Base-by-base conservation (phyloP, 1,140 invertebrate species). In the Anthonomus grandis region DNA sequence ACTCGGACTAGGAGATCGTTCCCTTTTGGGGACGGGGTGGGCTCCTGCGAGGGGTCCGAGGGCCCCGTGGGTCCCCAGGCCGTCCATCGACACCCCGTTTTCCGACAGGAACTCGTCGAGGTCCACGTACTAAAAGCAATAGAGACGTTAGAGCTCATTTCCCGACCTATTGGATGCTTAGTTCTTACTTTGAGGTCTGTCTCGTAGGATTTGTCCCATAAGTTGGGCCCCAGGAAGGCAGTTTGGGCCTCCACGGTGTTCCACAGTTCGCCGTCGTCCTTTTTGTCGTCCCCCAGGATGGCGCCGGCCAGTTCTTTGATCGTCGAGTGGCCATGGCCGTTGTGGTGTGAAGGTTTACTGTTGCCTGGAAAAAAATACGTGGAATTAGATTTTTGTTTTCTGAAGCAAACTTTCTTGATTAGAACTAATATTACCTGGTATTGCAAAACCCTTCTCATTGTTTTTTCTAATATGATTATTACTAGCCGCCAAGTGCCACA, bases 21-120 rank as follows among this genome's bases (percentile, higher is more conserved):
- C 88, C 65, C 88, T 80, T 74, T 91, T 91, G 62, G 78, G 81
- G 73, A 75, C 74, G 67, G 55, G 75, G 74, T 74, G 82, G 70
- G 72, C 78, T 76, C 64, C 82, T 71, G 54, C 77, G 77, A 63
- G 72, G 0, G 69, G 70, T 27, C 78, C 77, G 37, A 83, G 72
- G 27, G 80, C 77, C 65, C 70, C 64, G 70, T 76, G 76, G 42
- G 75, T 74, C 38, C 81, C 82, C 61, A 83, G 79, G 10, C 83
- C 86, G 70, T 90, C 88, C 67, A 87, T 84, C 52, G 89, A 87
- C 75, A 91, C 90, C 60, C 90, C 91, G 76, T 94, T 95, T 76
- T 95, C 93, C 62, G 88, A 90, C 63, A 97, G 83, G 78, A 97
- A 96, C 78, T 95, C 93, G 77, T 97, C 93, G 78, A 97, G 79